Evolutionary conservation across 2,797 vertebrate species (phyloP).

Genomic region (Enteromius radiatus): DNA sequence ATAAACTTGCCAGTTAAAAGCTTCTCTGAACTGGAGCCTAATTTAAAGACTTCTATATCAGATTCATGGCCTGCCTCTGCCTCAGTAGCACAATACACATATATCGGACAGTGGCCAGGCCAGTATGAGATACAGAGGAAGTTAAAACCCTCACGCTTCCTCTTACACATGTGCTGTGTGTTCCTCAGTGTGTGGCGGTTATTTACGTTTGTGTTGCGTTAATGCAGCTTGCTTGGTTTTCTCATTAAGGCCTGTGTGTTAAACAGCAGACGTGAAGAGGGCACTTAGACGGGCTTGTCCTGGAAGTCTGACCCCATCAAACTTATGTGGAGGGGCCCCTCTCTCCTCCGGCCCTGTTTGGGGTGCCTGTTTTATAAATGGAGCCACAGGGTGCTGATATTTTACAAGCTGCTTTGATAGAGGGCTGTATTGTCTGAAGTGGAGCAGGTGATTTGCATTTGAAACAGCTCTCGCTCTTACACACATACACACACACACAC

Average conservation of each 20-base stretch:
- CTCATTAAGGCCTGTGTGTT: conserved; percentile 39
- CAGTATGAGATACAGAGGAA: not conserved
- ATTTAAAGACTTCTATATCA: not conserved
- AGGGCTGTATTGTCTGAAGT: conserved; percentile 72
- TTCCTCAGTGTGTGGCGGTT: conserved; percentile 13
- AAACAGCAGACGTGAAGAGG: conserved; percentile 36
- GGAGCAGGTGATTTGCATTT: conserved; percentile 78
- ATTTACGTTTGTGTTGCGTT: conserved; percentile 32
- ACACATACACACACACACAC: conserved; percentile 48
- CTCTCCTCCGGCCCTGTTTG: conserved; percentile 67
- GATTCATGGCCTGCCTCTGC: not conserved
- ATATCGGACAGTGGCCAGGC: not conserved
- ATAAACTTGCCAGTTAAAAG: conserved; percentile 39
- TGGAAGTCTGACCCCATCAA: conserved; percentile 44
- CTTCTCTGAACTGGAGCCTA: not conserved
- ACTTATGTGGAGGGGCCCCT: conserved; percentile 58
- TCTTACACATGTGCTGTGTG: not conserved
- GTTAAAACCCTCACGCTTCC: not conserved
- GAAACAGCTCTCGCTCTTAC: conserved; percentile 70
- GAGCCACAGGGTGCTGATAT: conserved; percentile 73
- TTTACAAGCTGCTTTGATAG: conserved; percentile 77
- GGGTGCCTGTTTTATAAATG: conserved; percentile 73
- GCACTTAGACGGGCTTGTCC: conserved; percentile 38
- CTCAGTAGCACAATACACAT: conserved; percentile 6
- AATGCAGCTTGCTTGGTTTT: conserved; percentile 36